phyloP scores from a whole-genome alignment of 2,113 vertebrate species.

The Trochalopteron elliotii region DNA sequence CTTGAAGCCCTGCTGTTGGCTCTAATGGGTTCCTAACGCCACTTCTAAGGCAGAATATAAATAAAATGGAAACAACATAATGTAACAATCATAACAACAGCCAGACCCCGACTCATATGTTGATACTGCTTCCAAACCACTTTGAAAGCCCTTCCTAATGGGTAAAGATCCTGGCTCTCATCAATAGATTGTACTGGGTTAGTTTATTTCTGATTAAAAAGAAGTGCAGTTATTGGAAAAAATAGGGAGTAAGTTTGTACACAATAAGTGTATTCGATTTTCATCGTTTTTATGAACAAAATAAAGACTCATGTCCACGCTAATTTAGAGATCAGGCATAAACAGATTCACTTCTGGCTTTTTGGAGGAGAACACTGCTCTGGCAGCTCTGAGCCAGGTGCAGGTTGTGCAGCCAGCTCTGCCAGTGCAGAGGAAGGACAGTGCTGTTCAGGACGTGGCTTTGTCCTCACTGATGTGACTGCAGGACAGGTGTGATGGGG shows the following conservation, averaged over 20 bases:
- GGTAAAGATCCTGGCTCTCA: not conserved
- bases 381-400: accelerated
- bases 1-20: not conserved
- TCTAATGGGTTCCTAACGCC: not conserved
- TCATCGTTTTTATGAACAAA: not conserved
- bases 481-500: not conserved
- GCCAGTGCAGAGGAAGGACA: not conserved
- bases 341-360: accelerated
- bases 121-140: not conserved
- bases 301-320: not conserved
- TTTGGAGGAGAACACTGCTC: not conserved
- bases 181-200: not conserved
- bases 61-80: not conserved
- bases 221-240: not conserved
- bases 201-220: not conserved
- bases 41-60: not conserved
- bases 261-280: not conserved
- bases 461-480: not conserved
- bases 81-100: not conserved
- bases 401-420: not conserved
- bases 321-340: not conserved
- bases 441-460: accelerated
- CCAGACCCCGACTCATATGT: accelerated
- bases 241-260: not conserved
- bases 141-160: not conserved